Evolutionary conservation across 2,888 invertebrate species (phyloP), one percentile per base, ranked within the genome.

Genomic region (Oxytorus armatus): DNA sequence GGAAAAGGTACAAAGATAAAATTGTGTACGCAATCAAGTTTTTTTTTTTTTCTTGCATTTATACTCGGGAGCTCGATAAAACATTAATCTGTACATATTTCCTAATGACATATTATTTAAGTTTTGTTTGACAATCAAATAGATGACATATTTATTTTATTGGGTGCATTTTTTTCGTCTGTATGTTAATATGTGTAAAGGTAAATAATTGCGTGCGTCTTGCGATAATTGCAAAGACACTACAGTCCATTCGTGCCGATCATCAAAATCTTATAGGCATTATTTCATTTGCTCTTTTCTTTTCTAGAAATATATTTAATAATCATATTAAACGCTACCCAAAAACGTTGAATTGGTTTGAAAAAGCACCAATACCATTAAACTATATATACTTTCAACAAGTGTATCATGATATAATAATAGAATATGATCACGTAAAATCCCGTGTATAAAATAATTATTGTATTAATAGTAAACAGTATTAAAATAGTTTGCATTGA

Each of bases 401-500:
- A 85, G 76, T 72, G 82, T 69, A 39, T 63, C 57, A 29, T 25
- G 23, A 79, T 75, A 55, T 33, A 33, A 66, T 42, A 73, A 42
- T 72, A 47, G 61, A 69, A 65, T 70, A 66, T 51, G 51, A n/a
- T 80, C 53, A 75, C 73, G 65, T 76, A 69, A 78, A 78, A 76
- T 80, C 75, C 75, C 75, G 63, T 65, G 79, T 81, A 81, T 75
- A 81, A 78, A 81, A 77, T 79, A 70, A 16, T 36, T 76, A 80
- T 73, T 36, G 18, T 73, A 77, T 61, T n/a, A 36, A 57, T 75
- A 61, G 68, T 73, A 77, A 72, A 73, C 73, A 55, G 39, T 76
- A 65, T 88, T 86, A 87, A 86, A 88, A 88, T 85, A 89, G 85
- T 88, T 91, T 91, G 91, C 91, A 91, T 91, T 91, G 91, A 91